These are phyloP conservation scores for Norana najaformis DNA, from an alignment of 2,888 invertebrate species.

Conservation along the genomic window DNA sequence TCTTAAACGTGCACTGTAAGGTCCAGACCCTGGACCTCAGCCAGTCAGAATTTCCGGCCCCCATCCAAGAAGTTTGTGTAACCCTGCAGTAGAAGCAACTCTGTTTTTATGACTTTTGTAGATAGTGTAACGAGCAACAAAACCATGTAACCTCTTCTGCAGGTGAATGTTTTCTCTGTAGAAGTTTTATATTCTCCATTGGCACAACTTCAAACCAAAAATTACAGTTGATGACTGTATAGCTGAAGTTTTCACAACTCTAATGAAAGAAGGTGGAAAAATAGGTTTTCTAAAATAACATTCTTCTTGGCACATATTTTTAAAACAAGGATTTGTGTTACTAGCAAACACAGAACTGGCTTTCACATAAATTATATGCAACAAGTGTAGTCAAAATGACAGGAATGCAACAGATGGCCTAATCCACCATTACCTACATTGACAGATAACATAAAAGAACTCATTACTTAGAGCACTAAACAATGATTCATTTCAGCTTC, in stretches of 20 bases:
- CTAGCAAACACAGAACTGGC: not conserved
- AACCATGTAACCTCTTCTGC: not conserved
- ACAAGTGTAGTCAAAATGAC: not conserved
- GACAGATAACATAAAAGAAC: not conserved
- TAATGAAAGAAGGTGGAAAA: not conserved
- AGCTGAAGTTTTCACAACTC: not conserved
- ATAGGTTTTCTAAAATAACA: not conserved
- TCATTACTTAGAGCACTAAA: not conserved
- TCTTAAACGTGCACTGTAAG: too few relatives aligned
- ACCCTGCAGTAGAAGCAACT: too few relatives aligned
- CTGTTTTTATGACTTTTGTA: not conserved
- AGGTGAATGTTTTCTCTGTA: too few relatives aligned
- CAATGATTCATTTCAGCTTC: not conserved
- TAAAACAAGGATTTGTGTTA: not conserved
- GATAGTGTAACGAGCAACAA: not conserved
- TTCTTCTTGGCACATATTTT: not conserved
- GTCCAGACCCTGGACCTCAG: too few relatives aligned
- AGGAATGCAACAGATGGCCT: not conserved
- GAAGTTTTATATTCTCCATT: not conserved
- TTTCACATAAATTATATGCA: not conserved
- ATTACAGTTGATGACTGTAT: not conserved
- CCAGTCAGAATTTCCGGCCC: too few relatives aligned
- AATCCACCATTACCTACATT: not conserved
- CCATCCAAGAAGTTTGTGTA: too few relatives aligned
- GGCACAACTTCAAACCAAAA: not conserved